Percentiles rank a stretch among this genome's conserved stretches.
Evolutionary conservation across 2,888 invertebrate species (phyloP).

Genomic region (Tetheella fluctuosa): DNA sequence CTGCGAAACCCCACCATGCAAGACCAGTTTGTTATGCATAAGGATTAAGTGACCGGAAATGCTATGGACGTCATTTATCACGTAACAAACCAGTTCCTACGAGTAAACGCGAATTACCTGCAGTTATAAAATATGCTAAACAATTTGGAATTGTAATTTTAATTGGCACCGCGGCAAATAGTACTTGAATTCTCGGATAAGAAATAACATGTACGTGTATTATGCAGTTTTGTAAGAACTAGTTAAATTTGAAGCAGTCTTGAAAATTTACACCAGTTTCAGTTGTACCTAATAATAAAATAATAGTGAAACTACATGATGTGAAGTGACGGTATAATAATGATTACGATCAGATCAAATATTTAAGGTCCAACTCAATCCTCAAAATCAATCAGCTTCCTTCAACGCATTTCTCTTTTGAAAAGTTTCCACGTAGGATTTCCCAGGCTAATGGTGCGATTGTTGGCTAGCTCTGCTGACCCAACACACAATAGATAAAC

Average conservation of each 20-base stretch:
- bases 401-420: background rate
- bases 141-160: background rate
- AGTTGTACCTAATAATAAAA: no score
- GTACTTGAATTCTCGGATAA: conserved; percentile 1
- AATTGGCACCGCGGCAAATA: background rate
- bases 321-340: no score
- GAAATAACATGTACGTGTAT: background rate
- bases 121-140: conserved; percentile 1
- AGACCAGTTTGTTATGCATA: no score
- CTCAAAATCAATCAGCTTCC: background rate
- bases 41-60: background rate
- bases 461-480: background rate
- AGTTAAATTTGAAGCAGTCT: no score
- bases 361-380: no score
- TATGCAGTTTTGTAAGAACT: background rate
- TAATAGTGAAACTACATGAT: no score
- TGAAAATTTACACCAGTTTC: no score
- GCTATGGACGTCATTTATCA: background rate
- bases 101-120: background rate
- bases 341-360: no score
- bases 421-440: background rate
- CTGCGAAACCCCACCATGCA: no score
- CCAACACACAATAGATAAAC: conserved; percentile 10
- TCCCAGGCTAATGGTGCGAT: background rate
- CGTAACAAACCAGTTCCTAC: background rate